Conservation (phyloP, 2,888 invertebrate species). For the Drosophila antonietae region DNA sequence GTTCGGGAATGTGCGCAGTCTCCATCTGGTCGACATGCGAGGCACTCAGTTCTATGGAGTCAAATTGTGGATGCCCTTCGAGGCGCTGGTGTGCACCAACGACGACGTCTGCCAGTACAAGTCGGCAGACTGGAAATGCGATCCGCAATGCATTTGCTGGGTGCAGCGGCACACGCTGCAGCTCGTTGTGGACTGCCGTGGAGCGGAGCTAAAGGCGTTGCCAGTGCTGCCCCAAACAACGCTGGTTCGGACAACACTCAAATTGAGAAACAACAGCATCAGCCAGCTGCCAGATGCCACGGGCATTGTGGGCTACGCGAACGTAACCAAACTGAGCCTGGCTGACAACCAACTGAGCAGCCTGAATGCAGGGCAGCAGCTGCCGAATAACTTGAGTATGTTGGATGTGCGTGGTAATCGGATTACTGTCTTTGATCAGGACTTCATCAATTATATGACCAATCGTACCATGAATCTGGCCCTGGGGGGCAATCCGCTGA, state of each 20-base stretch:
- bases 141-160: slow-evolving; percentile 85
- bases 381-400: slow-evolving; percentile 84
- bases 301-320: slow-evolving; percentile 82
- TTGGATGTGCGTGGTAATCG: slow-evolving; percentile 86
- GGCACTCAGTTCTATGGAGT: slow-evolving; percentile 85
- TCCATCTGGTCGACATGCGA: slow-evolving; percentile 86
- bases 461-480: slow-evolving; percentile 85
- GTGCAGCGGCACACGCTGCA: slow-evolving; percentile 82
- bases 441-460: slow-evolving; percentile 83
- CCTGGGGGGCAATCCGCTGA: slow-evolving; percentile 88
- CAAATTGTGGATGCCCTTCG: slow-evolving; percentile 51
- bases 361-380: slow-evolving; percentile 75
- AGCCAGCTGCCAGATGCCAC: slow-evolving; percentile 75
- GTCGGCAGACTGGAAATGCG: slow-evolving; percentile 82
- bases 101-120: slow-evolving; percentile 86
- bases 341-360: slow-evolving; percentile 84
- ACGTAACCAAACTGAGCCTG: slow-evolving; percentile 85
- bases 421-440: slow-evolving; percentile 84
- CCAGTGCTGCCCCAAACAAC: slow-evolving; percentile 82
- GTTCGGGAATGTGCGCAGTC: slow-evolving; percentile 86
- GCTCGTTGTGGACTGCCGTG: slow-evolving; percentile 85
- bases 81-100: slow-evolving; percentile 52
- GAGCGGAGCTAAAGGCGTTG: slow-evolving; percentile 81
- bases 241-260: slow-evolving; percentile 80
- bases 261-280: slow-evolving; percentile 83